phyloP scores from a whole-genome alignment of 2,113 vertebrate genomes.

The Scophthalmus maximus region DNA sequence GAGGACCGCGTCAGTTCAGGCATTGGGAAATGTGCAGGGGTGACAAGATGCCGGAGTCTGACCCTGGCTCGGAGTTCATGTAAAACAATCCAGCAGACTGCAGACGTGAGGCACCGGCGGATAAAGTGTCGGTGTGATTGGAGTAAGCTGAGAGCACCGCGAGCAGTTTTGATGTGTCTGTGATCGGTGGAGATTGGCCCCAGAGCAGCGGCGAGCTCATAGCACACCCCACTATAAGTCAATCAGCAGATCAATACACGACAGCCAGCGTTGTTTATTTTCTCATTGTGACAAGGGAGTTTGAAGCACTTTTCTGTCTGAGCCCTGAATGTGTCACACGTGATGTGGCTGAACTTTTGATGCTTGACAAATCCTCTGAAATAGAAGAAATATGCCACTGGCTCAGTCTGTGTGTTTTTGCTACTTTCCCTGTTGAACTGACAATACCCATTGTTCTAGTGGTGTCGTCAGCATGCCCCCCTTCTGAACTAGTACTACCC shows the following conservation, averaged over 20 bases:
- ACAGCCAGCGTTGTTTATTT: slow-evolving; percentile 38
- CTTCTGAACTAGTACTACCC: too few species aligned
- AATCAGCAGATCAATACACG: slow-evolving; percentile 53
- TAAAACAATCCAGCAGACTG: slow-evolving; percentile 21
- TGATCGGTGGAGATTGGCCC: slow-evolving; percentile 38
- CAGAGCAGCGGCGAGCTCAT: slow-evolving; percentile 42
- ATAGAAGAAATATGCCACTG: too few species aligned
- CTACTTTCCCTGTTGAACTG: too few species aligned
- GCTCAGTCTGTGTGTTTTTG: not conserved
- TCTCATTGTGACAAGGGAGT: slow-evolving; percentile 35
- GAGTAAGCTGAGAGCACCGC: slow-evolving; percentile 12
- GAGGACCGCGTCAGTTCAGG: slow-evolving; percentile 11
- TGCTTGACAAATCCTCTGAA: not conserved
- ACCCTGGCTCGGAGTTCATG: slow-evolving; percentile 3
- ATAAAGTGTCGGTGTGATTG: too few species aligned
- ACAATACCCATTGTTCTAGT: not conserved
- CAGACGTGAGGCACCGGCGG: slow-evolving; percentile 20
- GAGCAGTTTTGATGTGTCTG: slow-evolving; percentile 19
- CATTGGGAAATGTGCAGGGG: slow-evolving; percentile 49
- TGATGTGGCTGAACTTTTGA: not conserved
- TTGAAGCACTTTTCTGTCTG: slow-evolving; percentile 16
- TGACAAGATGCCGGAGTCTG: slow-evolving; percentile 36
- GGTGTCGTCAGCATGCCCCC: too few species aligned
- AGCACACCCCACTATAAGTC: slow-evolving; percentile 40
- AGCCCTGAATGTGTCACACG: slow-evolving; percentile 5